Percentiles rank a stretch among this genome's conserved stretches.
phyloP scores from a whole-genome alignment of 2,888 invertebrate genomes.

The Dendrolimus pini region DNA sequence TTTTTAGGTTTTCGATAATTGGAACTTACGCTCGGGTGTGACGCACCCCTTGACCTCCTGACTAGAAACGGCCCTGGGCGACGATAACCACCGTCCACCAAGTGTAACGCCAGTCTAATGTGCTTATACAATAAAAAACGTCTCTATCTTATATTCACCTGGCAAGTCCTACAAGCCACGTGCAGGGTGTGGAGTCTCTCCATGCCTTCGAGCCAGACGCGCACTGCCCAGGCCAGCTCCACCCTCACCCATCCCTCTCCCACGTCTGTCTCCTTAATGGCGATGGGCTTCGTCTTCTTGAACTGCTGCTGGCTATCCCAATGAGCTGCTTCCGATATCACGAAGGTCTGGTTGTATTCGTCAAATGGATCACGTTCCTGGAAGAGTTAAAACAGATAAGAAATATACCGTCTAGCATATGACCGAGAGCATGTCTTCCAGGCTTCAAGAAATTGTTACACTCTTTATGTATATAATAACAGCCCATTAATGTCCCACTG shows the following conservation, averaged over 20 bases:
- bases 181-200: constrained; percentile 84
- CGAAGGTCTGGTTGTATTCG: constrained; percentile 83
- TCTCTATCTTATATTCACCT: constrained; percentile 35
- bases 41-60: no score
- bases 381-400: constrained; percentile 7
- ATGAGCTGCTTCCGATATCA: constrained; percentile 86
- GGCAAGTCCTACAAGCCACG: constrained; percentile 87
- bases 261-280: constrained; percentile 85
- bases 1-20: no score
- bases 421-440: no score
- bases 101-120: no score
- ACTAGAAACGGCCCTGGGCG: no score
- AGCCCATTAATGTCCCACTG: no score
- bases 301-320: constrained; percentile 83
- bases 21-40: neutral
- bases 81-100: no score
- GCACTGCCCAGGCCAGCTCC: constrained; percentile 85
- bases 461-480: no score
- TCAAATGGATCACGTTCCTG: constrained; percentile 78
- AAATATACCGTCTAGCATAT: no score
- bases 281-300: constrained; percentile 86
- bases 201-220: constrained; percentile 84
- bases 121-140: no score
- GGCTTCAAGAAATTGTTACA: no score
- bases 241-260: constrained; percentile 89